A percentile compares a stretch with the other conserved stretches of the same genome.
These are phyloP conservation scores for Tarsius wallacei DNA, from an alignment of 2,797 vertebrate genomes.

Conservation along the genomic window DNA sequence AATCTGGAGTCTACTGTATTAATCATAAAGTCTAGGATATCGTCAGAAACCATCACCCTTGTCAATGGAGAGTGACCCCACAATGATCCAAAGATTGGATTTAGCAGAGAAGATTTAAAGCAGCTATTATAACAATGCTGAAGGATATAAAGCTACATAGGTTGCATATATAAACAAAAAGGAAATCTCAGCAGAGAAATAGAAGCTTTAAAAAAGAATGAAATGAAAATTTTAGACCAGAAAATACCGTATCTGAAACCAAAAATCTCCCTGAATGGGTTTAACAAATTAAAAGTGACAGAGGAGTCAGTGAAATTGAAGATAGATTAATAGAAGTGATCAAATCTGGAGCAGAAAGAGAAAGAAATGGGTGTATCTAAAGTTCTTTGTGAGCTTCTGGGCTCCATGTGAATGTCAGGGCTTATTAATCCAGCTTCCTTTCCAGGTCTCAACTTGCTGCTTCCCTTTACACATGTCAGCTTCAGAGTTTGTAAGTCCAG, in stretches of 20 bases:
- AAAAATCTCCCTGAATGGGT: not conserved
- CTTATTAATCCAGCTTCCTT: conserved; percentile 26
- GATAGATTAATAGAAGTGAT: not conserved
- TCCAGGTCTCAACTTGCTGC: too few relatives aligned
- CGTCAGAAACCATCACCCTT: not conserved
- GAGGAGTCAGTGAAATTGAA: not conserved
- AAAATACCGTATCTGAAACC: not conserved
- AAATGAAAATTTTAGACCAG: conserved; percentile 57
- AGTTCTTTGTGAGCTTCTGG: not conserved
- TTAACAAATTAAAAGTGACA: conserved; percentile 37
- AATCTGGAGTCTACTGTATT: not conserved
- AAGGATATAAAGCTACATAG: conserved; percentile 38
- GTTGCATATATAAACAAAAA: not conserved
- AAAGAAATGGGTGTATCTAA: not conserved
- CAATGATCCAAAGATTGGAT: not conserved
- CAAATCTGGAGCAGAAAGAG: not conserved
- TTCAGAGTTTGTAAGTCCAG: not conserved
- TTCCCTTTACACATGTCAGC: not conserved
- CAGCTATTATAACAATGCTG: not conserved
- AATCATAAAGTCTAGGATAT: conserved; percentile 25
- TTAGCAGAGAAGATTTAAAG: conserved; percentile 65
- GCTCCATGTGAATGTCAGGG: not conserved
- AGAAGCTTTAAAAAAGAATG: not conserved
- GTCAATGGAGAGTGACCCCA: not conserved
- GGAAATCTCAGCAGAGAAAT: conserved; percentile 58